Evolutionary conservation across 2,113 vertebrate genomes (phyloP).

Genomic region (Caloenas nicobarica): DNA sequence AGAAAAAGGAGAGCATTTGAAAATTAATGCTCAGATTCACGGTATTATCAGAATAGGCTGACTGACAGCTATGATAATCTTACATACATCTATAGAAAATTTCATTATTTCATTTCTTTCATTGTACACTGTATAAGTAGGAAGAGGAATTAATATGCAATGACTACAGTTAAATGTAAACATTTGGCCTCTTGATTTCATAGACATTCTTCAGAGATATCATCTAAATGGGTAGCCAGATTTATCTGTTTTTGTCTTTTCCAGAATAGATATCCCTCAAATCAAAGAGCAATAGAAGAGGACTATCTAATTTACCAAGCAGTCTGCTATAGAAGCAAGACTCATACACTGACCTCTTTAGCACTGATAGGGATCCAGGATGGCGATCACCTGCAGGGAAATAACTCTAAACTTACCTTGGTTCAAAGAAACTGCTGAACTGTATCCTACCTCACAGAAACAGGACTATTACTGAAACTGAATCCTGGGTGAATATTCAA

Average conservation of each 20-base stretch:
- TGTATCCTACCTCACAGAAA: not conserved
- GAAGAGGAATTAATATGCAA: not conserved
- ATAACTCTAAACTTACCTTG: not conserved
- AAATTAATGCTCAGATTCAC: not conserved
- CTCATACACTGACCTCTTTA: not conserved
- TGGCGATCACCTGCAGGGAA: not conserved
- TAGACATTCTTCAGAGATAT: not conserved
- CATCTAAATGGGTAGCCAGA: not conserved
- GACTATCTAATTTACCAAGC: not conserved
- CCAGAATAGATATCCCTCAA: not conserved
- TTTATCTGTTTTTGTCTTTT: not conserved
- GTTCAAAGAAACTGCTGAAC: not conserved
- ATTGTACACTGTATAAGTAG: not conserved
- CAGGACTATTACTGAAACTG: not conserved
- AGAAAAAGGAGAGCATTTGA: not conserved
- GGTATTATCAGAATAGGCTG: not conserved
- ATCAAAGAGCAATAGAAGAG: not conserved
- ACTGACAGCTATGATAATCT: not conserved
- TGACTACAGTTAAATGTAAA: not conserved
- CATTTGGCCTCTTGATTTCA: not conserved
- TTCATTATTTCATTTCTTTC: not conserved
- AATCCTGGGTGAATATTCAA: not conserved
- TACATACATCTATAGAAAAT: not conserved
- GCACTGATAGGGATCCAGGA: not conserved
- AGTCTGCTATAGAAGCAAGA: not conserved